Evolutionary conservation across 2,888 invertebrate genomes (phyloP), one percentile per base, ranked within the genome.

Genomic region (Eledone cirrhosa): DNA sequence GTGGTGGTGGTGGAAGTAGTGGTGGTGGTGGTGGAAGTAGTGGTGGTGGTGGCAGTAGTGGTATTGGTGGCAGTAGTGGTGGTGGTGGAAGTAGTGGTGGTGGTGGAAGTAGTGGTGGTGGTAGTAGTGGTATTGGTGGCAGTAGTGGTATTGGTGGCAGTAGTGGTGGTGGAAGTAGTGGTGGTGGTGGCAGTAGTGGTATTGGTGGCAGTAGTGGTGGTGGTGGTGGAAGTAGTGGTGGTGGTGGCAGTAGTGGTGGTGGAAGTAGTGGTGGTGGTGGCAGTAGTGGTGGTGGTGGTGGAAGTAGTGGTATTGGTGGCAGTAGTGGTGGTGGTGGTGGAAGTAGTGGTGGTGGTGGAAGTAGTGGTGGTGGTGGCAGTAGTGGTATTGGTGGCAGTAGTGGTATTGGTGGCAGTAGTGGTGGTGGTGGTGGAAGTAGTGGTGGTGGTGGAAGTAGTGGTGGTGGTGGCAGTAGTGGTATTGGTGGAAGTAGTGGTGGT

Each of bases 11-110:
- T 63, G 67, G 67, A 33, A 69, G 77, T 22, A 53, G 22, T 47
- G 53, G 27, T 53, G 53, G 53, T 24, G 27, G 31, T 48, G 53
- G 59, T 59, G 59, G 59, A 77, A 29, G 29, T 53, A 41, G 48
- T 48, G 53, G 31, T 77, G 29, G 53, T 16, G 31, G 31, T 22
- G 19, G 29, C 53, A 53, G 76, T 59, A 77, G 31, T 77, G n/a
- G n/a, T n/a, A n/a, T n/a, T n/a, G n/a, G n/a, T n/a, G n/a, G n/a
- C n/a, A n/a, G n/a, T n/a, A n/a, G 53, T 77, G 33, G 59, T 77
- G 59, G 59, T 59, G 31, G 29, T 77, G 53, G 31, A 77, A 77
- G 22, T 77, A 33, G 33, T 29, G 59, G 77, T 48, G 29, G 29
- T 29, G 27, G 77, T 53, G n/a, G 14, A 48, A 59, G 59, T 53